These are phyloP conservation scores for Microcebus griseorufus DNA, from an alignment of 2,113 vertebrate species.

Conservation along the genomic window DNA sequence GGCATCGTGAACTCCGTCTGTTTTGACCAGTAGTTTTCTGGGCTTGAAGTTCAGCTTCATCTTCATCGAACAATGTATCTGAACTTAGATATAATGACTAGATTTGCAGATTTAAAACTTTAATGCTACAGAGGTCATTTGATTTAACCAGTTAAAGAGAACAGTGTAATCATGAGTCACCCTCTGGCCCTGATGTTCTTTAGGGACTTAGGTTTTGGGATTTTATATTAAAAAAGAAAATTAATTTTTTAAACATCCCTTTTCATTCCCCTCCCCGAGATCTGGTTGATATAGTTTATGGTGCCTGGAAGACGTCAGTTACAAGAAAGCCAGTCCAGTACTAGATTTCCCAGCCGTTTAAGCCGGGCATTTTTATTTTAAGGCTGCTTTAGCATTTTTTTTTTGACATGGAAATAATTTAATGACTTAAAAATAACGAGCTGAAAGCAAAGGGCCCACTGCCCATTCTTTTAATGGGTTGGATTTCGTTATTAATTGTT, in stretches of 20 bases:
- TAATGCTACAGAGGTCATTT: constrained; percentile 77
- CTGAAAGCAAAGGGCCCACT: not conserved
- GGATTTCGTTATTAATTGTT: not conserved
- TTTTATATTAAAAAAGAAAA: not conserved
- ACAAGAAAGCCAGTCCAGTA: not conserved
- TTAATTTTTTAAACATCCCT: not conserved
- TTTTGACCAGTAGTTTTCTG: not conserved
- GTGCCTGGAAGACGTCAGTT: not conserved
- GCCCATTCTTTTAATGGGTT: not conserved
- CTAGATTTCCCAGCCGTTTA: not conserved
- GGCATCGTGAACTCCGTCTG: not conserved
- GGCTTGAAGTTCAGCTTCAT: constrained; percentile 36
- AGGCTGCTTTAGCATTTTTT: not conserved
- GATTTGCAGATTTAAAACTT: constrained; percentile 81
- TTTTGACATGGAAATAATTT: not conserved
- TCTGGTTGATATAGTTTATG: constrained; percentile 8
- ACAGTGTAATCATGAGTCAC: constrained; percentile 72
- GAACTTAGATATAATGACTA: constrained; percentile 83
- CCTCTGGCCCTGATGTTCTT: not conserved
- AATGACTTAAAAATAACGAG: constrained; percentile 3
- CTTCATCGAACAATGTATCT: constrained; percentile 66
- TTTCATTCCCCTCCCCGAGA: not conserved
- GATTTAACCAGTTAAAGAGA: constrained; percentile 76
- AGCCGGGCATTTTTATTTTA: not conserved
- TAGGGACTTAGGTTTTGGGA: not conserved